Percentiles rank a stretch among this genome's conserved stretches.
Evolutionary conservation across 2,888 invertebrate species (phyloP).

Genomic region (Nymphalis urticae): DNA sequence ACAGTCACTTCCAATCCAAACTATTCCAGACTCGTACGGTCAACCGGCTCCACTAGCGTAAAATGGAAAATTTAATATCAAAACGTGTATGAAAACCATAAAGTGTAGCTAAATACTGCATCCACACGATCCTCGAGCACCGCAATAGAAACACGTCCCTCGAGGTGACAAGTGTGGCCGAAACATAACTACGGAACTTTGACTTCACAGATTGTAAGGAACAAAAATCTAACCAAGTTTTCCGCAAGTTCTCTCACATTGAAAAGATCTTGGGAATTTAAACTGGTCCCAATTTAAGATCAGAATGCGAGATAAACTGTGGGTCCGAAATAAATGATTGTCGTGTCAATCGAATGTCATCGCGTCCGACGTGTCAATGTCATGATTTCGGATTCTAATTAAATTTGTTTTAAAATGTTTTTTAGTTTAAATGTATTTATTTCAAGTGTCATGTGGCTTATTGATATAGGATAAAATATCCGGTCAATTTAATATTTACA

Average conservation of each 20-base stretch:
- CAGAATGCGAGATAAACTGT: constrained; percentile 15
- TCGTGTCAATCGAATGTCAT: constrained; percentile 8
- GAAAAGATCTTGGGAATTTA: constrained; percentile 30
- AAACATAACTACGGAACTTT: constrained; percentile 32
- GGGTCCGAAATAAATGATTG: constrained; percentile 14
- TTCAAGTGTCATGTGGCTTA: not conserved
- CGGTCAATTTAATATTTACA: too few species aligned
- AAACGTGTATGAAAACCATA: constrained; percentile 11
- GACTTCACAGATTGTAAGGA: constrained; percentile 28
- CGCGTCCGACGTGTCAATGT: constrained; percentile 8
- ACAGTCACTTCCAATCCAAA: not conserved
- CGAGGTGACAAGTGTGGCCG: constrained; percentile 27
- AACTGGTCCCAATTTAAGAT: constrained; percentile 9
- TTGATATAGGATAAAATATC: too few species aligned
- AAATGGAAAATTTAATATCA: constrained; percentile 15
- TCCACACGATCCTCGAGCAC: constrained; percentile 9
- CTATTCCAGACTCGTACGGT: not conserved
- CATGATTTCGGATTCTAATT: constrained; percentile 12
- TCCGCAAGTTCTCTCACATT: constrained; percentile 12
- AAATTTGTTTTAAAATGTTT: not conserved
- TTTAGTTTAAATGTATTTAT: not conserved
- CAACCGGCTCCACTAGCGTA: not conserved
- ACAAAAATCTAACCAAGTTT: constrained; percentile 23
- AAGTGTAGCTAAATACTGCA: constrained; percentile 20
- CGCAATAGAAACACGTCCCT: constrained; percentile 18